Evolutionary conservation across 2,888 invertebrate genomes (phyloP).

Genomic region (Idaea aversata): DNA sequence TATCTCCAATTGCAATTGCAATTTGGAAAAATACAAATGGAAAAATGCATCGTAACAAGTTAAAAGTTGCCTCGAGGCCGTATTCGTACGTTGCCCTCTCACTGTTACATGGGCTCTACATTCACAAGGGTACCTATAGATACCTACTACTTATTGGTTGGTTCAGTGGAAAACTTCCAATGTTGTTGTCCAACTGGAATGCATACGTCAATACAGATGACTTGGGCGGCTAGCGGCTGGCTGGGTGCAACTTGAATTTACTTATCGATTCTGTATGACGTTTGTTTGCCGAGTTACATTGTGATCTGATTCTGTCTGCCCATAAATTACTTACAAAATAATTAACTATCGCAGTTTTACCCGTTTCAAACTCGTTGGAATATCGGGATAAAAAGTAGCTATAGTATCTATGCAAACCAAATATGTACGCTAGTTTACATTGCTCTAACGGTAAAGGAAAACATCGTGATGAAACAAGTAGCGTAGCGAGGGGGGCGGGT

Average conservation of each 20-base stretch:
- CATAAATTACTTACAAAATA: too few species aligned
- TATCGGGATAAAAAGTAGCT: too few species aligned
- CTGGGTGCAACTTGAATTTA: slow-evolving; percentile 5
- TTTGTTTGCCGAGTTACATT: too few species aligned
- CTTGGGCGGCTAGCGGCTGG: background rate
- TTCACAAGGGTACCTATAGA: slow-evolving; percentile 43
- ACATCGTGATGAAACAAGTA: too few species aligned
- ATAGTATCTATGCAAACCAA: too few species aligned
- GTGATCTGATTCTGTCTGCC: too few species aligned
- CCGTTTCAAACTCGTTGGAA: too few species aligned
- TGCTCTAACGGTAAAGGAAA: too few species aligned
- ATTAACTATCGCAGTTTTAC: too few species aligned
- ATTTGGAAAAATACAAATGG: slow-evolving; percentile 5
- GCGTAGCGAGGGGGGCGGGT: too few species aligned
- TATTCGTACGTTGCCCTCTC: slow-evolving; percentile 57
- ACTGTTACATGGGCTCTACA: slow-evolving; percentile 44
- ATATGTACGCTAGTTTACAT: too few species aligned
- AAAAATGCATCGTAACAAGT: slow-evolving; percentile 46
- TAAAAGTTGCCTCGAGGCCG: slow-evolving; percentile 56
- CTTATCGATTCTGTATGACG: too few species aligned
- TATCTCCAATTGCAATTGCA: background rate
- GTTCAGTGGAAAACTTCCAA: slow-evolving; percentile 51
- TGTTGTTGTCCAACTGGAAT: slow-evolving; percentile 33
- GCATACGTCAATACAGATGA: slow-evolving; percentile 16
- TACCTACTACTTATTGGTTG: slow-evolving; percentile 9